A percentile compares a stretch with the other conserved stretches of the same genome.
Conservation (phyloP, 1,140 invertebrate genomes). For the Chironomus striatipennis region DNA sequence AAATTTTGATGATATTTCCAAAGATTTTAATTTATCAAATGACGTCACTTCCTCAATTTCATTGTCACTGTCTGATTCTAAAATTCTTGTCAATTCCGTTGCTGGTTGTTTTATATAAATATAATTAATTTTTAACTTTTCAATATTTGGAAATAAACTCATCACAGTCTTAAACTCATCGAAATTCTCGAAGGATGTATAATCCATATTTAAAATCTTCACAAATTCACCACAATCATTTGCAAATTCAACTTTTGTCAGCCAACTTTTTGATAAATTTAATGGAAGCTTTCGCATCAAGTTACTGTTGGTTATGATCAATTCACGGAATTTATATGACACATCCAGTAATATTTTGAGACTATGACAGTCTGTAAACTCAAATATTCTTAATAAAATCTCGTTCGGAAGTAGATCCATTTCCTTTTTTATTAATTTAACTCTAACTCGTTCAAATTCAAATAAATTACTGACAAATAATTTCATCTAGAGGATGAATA, state of each 20-base stretch:
- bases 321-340: neutral
- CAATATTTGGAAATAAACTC: neutral
- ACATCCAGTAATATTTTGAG: neutral
- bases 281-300: neutral
- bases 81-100: neutral
- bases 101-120: neutral
- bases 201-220: neutral
- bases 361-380: neutral
- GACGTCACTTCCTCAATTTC: neutral
- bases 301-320: neutral
- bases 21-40: neutral
- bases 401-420: neutral
- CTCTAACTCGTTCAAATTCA: neutral
- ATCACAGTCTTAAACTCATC: neutral
- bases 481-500: neutral
- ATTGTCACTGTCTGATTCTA: neutral
- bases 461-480: neutral
- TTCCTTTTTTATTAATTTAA: neutral
- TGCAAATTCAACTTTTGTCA: neutral
- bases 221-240: constrained; percentile 14
- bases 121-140: constrained; percentile 18
- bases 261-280: neutral
- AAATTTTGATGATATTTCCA: constrained; percentile 18
- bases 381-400: neutral
- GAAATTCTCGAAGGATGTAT: neutral